Conservation (phyloP, 1,140 invertebrate genomes). For the Drosophila pachea region DNA sequence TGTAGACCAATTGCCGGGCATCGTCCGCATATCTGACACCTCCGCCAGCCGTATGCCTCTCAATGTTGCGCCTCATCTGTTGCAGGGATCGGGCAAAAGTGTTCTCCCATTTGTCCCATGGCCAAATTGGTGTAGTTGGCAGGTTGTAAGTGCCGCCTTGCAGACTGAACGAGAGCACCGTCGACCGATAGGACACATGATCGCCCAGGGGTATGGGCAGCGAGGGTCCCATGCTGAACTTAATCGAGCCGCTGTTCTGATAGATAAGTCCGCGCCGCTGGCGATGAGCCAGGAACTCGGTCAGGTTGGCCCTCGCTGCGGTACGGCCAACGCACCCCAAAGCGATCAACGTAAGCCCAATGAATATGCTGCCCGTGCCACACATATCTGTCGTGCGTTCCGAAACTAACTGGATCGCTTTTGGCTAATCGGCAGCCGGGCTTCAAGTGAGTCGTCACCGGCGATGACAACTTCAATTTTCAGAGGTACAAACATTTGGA, state of each 20-base stretch:
- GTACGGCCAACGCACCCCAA: neutral
- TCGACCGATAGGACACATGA: conserved; percentile 62
- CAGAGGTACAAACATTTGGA: conserved; percentile 47
- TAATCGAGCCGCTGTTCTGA: conserved; percentile 61
- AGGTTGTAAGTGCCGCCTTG: conserved; percentile 67
- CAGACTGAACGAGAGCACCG: conserved; percentile 62
- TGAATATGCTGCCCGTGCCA: conserved; percentile 23
- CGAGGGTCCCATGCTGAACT: conserved; percentile 70
- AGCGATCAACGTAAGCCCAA: conserved; percentile 17
- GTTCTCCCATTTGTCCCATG: conserved; percentile 74
- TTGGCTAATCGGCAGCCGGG: neutral
- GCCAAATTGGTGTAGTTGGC: conserved; percentile 64
- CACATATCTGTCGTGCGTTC: conserved; percentile 33
- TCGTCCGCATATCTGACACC: conserved; percentile 59
- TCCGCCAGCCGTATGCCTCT: conserved; percentile 50
- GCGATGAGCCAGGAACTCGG: conserved; percentile 57
- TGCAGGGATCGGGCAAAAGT: conserved; percentile 64
- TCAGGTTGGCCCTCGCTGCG: conserved; percentile 40
- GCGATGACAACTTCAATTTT: conserved; percentile 50
- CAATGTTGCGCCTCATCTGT: conserved; percentile 53
- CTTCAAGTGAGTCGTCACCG: conserved; percentile 43
- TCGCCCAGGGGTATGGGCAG: conserved; percentile 62
- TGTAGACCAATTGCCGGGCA: conserved; percentile 65
- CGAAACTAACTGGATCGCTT: conserved; percentile 39
- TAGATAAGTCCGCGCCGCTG: conserved; percentile 61